Evolutionary conservation across 2,113 vertebrate species (phyloP), one percentile per base, ranked within the genome.

Genomic region (Atractosteus spatula): DNA sequence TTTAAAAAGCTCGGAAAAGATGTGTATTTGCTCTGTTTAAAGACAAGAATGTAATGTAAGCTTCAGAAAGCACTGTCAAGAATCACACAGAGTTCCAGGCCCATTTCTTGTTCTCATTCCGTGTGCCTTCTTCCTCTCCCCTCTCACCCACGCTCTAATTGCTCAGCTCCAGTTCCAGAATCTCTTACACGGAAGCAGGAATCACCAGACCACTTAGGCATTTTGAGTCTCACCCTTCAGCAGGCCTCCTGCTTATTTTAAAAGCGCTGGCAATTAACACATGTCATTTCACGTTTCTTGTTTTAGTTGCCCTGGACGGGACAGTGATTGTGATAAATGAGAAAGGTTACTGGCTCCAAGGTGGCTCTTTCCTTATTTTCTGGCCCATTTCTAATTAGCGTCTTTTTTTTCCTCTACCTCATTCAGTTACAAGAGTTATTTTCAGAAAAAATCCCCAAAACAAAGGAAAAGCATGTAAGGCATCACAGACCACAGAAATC

Each of bases 311-410:
- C 79, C 77, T 72, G 70, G 79, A 75, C 79, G 81, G 80, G 79
- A 80, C 78, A 79, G 84, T 90, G 86, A 90, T 90, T 89, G 86
- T 90, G 89, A 91, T 90, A 81, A 83, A 91, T 89, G 84, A 77
- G 78, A 80, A 70, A 69, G 62, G 71, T 59, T 72, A 70, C 69
- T 51, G 70, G 71, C 62, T 66, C 74, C 71, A 77, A 29, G 71
- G 71, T 78, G 75, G 73, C 55, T 78, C 71, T 77, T 79, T 79
- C 80, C 74, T 80, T 76, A 63, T 74, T 14, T 62, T 7, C 43
- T 63, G 11, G 54, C 66, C 59, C 66, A 61, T 45, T 62, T 54
- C 10, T 41, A 42, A 7, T 29, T 29, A 29, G 29, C 29, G 2
- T 29, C 29, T 29, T 1, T 29, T 29, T 29, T 29, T 29, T 0